Evolutionary conservation across 2,888 invertebrate species (phyloP).

Genomic region (Microplitis manilae): DNA sequence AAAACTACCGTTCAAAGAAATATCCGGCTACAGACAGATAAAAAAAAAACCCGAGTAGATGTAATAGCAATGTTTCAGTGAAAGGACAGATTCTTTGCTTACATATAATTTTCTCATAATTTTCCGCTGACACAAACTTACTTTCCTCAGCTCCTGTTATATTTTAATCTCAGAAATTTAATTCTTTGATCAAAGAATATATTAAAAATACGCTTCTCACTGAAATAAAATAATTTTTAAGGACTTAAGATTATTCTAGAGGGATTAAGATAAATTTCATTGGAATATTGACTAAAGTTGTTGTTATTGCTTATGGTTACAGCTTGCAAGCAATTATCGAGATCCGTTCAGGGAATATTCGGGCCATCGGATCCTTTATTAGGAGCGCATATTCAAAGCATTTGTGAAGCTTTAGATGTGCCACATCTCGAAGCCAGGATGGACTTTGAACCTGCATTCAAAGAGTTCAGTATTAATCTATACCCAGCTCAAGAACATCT

Average conservation of each 20-base stretch:
- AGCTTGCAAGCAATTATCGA: conserved; percentile 88
- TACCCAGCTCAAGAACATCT: conserved; percentile 88
- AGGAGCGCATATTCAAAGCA: conserved; percentile 88
- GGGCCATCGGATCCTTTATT: conserved; percentile 89
- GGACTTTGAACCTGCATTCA: conserved; percentile 78
- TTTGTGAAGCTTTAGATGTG: conserved; percentile 91
- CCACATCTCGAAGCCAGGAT: conserved; percentile 88
- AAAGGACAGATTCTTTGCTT: conserved; percentile 37
- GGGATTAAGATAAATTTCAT: neutral
- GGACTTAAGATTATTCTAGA: too few relatives aligned
- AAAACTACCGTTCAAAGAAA: neutral
- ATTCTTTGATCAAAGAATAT: too few relatives aligned
- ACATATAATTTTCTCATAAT: conserved; percentile 57
- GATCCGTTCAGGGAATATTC: conserved; percentile 89
- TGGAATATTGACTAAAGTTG: neutral
- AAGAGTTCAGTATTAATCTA: conserved; percentile 89
- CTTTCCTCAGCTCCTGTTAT: neutral
- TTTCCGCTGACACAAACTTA: conserved; percentile 47
- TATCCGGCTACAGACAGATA: neutral
- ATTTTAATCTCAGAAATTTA: too few relatives aligned
- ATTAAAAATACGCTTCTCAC: too few relatives aligned
- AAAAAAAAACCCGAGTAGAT: neutral
- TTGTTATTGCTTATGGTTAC: conserved; percentile 64
- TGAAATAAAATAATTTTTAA: too few relatives aligned
- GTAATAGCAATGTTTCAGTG: neutral